A percentile compares a stretch with the other conserved stretches of the same genome.
Conservation (phyloP, 2,113 vertebrate species). For the Tenebrosternarchus preto region DNA sequence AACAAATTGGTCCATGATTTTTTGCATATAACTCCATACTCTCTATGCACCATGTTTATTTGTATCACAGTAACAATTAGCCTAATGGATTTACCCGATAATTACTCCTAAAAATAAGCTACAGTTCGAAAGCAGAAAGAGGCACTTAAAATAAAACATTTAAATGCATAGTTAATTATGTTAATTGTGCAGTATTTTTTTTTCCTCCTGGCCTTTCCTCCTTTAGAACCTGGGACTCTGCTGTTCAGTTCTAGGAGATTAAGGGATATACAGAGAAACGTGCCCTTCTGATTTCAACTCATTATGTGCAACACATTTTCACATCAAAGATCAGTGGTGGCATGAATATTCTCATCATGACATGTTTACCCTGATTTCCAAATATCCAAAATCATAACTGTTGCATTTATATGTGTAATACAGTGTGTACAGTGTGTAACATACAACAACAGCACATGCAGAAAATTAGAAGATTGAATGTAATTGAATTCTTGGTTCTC, state of each 20-base stretch:
- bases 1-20: neutral
- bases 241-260: slow-evolving; percentile 10
- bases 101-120: slow-evolving; percentile 25
- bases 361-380: neutral
- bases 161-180: neutral
- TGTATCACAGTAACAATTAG: slow-evolving; percentile 32
- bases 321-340: neutral
- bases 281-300: neutral
- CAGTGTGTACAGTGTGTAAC: neutral
- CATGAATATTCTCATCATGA: neutral
- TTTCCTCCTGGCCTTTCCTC: slow-evolving; percentile 18
- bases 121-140: slow-evolving; percentile 29
- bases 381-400: neutral
- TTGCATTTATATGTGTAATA: no score
- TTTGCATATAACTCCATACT: neutral
- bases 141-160: slow-evolving; percentile 41
- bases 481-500: neutral
- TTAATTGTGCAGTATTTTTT: slow-evolving; percentile 3
- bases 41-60: slow-evolving; percentile 18
- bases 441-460: neutral
- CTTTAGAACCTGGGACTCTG: slow-evolving; percentile 3
- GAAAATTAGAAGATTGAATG: neutral
- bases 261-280: neutral
- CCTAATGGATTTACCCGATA: slow-evolving; percentile 29
- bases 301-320: neutral